These are phyloP conservation scores for Chaetorhynchus papuensis DNA, from an alignment of 2,113 vertebrate genomes.

Conservation along the genomic window DNA sequence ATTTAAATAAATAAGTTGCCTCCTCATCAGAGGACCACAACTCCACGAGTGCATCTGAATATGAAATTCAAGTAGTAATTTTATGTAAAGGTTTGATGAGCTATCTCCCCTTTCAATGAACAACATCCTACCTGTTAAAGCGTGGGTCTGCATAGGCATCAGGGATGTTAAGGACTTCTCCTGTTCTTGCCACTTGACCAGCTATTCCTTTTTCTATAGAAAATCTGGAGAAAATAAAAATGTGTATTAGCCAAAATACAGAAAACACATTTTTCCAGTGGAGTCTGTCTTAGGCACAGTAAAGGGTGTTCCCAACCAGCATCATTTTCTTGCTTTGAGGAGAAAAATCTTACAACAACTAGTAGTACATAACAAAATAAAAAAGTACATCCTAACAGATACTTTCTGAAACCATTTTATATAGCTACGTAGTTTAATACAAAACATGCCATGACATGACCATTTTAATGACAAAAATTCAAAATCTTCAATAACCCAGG, in stretches of 20 bases:
- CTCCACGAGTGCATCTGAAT: not conserved
- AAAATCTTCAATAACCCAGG: not conserved
- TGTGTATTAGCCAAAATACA: not conserved
- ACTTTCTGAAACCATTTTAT: not conserved
- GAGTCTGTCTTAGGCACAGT: not conserved
- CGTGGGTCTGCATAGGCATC: slow-evolving; percentile 98
- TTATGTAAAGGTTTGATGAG: not conserved
- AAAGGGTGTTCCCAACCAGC: not conserved
- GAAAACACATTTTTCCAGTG: not conserved
- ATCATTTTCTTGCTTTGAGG: not conserved
- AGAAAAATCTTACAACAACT: not conserved
- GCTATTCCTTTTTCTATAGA: slow-evolving; percentile 99
- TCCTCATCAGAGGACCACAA: not conserved
- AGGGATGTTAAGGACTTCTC: slow-evolving; percentile 97
- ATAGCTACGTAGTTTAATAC: not conserved
- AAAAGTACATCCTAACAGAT: not conserved
- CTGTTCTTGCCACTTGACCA: slow-evolving; percentile 94
- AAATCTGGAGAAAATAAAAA: slow-evolving; percentile 79
- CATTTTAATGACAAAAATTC: not conserved
- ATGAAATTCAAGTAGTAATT: not conserved
- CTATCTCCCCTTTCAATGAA: not conserved
- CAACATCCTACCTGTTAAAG: slow-evolving; percentile 87
- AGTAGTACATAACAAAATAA: not conserved
- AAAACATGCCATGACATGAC: not conserved
- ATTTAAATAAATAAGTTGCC: not conserved